phyloP scores from a whole-genome alignment of 2,797 vertebrate genomes.

The Poecilia wingei region DNA sequence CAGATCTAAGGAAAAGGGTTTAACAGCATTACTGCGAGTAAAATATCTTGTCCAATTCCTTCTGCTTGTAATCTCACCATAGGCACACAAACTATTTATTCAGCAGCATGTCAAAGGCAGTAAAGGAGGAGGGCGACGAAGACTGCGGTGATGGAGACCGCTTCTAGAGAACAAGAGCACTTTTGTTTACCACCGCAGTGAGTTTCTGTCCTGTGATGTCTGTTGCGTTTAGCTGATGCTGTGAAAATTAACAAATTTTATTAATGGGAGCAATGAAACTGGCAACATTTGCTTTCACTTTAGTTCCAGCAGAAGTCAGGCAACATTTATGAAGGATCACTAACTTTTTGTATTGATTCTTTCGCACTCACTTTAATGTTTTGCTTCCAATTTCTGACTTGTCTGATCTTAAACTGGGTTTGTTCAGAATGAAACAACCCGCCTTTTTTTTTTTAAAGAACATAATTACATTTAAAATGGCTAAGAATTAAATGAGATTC shows the following conservation, averaged over 20 bases:
- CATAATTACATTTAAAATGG: slow-evolving; percentile 67
- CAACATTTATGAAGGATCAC: slow-evolving; percentile 32
- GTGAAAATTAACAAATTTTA: slow-evolving; percentile 48
- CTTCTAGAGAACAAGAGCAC: slow-evolving; percentile 69
- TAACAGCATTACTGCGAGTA: slow-evolving; percentile 4
- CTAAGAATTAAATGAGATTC: slow-evolving; percentile 44
- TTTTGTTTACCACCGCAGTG: slow-evolving; percentile 65
- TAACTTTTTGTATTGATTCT: slow-evolving; percentile 23
- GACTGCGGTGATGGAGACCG: slow-evolving; percentile 62
- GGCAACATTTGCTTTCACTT: slow-evolving; percentile 33
- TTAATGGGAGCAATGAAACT: slow-evolving; percentile 37
- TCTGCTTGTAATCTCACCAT: slow-evolving; percentile 27
- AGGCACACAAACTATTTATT: slow-evolving; percentile 58
- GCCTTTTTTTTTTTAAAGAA: slow-evolving; percentile 47
- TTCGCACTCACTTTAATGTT: slow-evolving; percentile 20
- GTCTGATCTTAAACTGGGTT: slow-evolving; percentile 41
- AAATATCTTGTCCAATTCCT: slow-evolving; percentile 14
- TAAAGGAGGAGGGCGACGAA: slow-evolving; percentile 54
- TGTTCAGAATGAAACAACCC: slow-evolving; percentile 40
- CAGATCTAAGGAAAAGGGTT: slow-evolving; percentile 4
- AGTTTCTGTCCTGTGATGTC: slow-evolving; percentile 58
- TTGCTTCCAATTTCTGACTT: slow-evolving; percentile 27
- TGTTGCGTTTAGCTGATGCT: slow-evolving; percentile 52
- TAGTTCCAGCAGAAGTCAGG: slow-evolving; percentile 31
- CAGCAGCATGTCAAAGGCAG: slow-evolving; percentile 45